A percentile compares a stretch with the other conserved stretches of the same genome.
phyloP scores from a whole-genome alignment of 2,113 vertebrate species.

The Xyrauchen texanus region DNA sequence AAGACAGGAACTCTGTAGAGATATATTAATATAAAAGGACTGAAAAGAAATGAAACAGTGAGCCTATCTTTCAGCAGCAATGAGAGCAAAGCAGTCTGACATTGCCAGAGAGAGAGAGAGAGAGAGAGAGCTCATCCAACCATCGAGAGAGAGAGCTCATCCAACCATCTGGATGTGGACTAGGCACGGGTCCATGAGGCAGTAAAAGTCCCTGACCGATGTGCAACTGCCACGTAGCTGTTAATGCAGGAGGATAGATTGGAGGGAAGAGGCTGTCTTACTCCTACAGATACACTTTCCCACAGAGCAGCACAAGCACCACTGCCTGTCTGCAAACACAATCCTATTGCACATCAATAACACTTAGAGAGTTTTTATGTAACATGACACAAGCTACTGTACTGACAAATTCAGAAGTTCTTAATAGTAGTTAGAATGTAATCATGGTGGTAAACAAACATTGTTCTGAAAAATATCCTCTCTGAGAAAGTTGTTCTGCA shows the following conservation, averaged over 20 bases:
- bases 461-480: neutral
- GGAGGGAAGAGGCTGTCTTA: conserved; percentile 22
- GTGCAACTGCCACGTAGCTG: conserved; percentile 67
- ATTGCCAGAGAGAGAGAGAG: neutral
- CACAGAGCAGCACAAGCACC: conserved; percentile 38
- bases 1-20: neutral
- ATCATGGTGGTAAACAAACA: neutral
- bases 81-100: too few species aligned
- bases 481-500: neutral
- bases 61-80: conserved; percentile 8
- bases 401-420: conserved; percentile 1
- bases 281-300: conserved; percentile 34
- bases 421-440: neutral
- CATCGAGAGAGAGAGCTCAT: conserved; percentile 59
- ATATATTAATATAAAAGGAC: neutral
- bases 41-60: neutral
- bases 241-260: conserved; percentile 24
- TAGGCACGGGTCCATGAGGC: conserved; percentile 70
- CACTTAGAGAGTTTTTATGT: conserved; percentile 11
- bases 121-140: conserved; percentile 51
- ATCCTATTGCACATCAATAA: neutral
- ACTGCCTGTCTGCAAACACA: neutral
- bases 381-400: neutral
- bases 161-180: conserved; percentile 62
- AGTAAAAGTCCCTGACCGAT: conserved; percentile 62